Evolutionary conservation across 92 coral and sea anemone species (phyloP).

Genomic region (Metridium senile): DNA sequence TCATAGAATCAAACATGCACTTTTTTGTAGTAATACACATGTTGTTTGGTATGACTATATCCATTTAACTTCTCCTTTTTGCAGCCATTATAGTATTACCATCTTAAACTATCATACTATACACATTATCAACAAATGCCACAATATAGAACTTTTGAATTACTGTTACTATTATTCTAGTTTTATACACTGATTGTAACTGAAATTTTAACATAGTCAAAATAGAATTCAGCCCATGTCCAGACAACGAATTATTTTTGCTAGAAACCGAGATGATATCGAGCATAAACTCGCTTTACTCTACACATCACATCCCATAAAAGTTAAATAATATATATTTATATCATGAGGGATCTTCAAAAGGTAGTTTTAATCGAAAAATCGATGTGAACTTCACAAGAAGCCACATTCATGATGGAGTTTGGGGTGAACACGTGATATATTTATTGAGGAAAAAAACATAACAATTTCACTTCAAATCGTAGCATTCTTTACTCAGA

Average conservation of each 20-base stretch:
- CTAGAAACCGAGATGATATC: background rate
- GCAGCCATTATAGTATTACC: too few relatives aligned
- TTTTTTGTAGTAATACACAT: too few relatives aligned
- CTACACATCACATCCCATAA: background rate
- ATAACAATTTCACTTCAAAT: background rate
- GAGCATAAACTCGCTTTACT: background rate
- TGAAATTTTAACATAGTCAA: too few relatives aligned
- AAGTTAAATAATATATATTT: background rate
- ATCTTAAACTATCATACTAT: too few relatives aligned
- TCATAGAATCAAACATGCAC: too few relatives aligned
- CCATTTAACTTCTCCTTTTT: too few relatives aligned
- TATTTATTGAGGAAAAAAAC: background rate
- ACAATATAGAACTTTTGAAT: too few relatives aligned
- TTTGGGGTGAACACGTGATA: constrained; percentile 22
- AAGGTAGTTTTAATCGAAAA: background rate
- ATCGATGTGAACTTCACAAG: background rate
- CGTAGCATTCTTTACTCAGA: background rate
- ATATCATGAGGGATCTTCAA: background rate
- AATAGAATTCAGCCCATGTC: too few relatives aligned
- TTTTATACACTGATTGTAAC: too few relatives aligned
- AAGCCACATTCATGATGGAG: background rate
- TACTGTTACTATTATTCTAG: too few relatives aligned
- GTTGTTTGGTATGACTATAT: too few relatives aligned
- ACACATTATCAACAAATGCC: too few relatives aligned
- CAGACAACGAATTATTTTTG: background rate